Evolutionary conservation across 2,113 vertebrate species (phyloP).

Genomic region (Saguinus midas): DNA sequence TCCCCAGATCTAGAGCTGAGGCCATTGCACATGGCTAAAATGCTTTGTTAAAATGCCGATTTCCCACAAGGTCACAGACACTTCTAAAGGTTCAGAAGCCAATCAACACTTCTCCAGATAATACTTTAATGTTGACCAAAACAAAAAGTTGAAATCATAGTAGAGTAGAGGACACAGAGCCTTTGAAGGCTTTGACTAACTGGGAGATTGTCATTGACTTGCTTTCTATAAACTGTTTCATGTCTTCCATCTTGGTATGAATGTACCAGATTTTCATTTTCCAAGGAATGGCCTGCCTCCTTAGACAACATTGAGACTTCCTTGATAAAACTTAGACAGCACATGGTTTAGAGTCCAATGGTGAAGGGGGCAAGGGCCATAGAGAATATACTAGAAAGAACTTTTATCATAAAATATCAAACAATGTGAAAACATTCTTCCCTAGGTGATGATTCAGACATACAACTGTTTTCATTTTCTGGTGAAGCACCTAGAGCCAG

Average conservation of each 20-base stretch:
- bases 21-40: background rate
- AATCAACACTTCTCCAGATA: background rate
- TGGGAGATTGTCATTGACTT: background rate
- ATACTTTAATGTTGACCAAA: background rate
- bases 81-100: background rate
- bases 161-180: background rate
- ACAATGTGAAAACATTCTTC: background rate
- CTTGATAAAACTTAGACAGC: slow-evolving; percentile 26
- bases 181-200: background rate
- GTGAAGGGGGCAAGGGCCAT: background rate
- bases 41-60: background rate
- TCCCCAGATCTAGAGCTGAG: background rate
- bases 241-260: background rate
- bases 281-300: background rate
- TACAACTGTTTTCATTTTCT: background rate
- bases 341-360: background rate
- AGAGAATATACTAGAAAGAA: background rate
- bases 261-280: background rate
- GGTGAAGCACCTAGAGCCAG: background rate
- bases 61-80: background rate
- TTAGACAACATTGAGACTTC: background rate
- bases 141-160: background rate
- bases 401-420: slow-evolving; percentile 34
- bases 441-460: slow-evolving; percentile 22
- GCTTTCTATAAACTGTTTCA: background rate